phyloP scores from a whole-genome alignment of 2,113 vertebrate genomes.

The Pteropus alecto region DNA sequence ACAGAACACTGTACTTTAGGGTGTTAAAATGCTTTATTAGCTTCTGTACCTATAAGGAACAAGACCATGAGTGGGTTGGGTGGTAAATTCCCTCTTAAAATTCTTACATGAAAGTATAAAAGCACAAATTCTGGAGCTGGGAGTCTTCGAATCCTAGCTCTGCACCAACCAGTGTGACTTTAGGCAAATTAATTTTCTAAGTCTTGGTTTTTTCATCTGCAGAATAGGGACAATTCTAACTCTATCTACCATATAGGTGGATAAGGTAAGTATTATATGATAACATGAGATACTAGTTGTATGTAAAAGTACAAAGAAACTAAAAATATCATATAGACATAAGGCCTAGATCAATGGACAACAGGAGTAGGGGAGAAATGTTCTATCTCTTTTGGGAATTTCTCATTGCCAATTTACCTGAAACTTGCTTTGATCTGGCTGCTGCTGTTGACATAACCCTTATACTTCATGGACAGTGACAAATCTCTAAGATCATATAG shows the following conservation, averaged over 20 bases:
- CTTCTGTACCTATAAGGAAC: not conserved
- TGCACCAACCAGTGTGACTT: not conserved
- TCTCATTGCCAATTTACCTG: slow-evolving; percentile 85
- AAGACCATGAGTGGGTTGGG: not conserved
- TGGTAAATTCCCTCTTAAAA: not conserved
- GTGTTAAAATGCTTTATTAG: slow-evolving; percentile 46
- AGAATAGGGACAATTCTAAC: not conserved
- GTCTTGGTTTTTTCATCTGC: not conserved
- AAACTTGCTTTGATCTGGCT: slow-evolving; percentile 99
- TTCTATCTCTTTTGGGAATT: not conserved
- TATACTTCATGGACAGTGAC: slow-evolving; percentile 99
- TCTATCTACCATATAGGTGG: not conserved
- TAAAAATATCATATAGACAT: not conserved
- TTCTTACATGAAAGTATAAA: slow-evolving; percentile 33
- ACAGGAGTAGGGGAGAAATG: not conserved
- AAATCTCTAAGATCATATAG: slow-evolving; percentile 97
- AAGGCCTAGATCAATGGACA: not conserved
- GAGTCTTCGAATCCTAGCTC: slow-evolving; percentile 9
- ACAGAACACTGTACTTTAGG: not conserved
- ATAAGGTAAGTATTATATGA: not conserved
- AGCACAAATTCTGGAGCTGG: not conserved
- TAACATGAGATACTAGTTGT: not conserved
- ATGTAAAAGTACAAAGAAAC: slow-evolving; percentile 30
- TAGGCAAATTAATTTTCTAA: not conserved
- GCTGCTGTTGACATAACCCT: slow-evolving; percentile 98